These are phyloP conservation scores for Anaspis maculata DNA, from an alignment of 2,888 invertebrate species.

Conservation along the genomic window DNA sequence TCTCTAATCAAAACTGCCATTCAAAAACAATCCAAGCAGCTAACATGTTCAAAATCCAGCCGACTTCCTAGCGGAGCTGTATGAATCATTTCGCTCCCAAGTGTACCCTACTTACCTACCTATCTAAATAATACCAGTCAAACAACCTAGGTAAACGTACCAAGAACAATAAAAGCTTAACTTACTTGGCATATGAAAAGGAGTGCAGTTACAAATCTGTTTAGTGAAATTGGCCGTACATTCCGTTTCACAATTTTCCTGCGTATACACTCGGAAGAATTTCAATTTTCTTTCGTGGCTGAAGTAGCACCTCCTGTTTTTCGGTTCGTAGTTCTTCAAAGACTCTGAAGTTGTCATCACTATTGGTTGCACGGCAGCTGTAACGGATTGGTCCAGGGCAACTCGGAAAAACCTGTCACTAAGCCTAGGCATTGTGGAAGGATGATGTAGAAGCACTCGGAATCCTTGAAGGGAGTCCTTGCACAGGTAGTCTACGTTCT, in stretches of 20 bases:
- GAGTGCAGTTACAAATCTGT: no score
- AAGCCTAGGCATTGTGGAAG: slow-evolving; percentile 52
- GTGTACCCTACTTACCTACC: no score
- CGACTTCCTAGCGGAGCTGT: no score
- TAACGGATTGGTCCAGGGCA: slow-evolving; percentile 1
- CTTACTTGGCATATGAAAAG: no score
- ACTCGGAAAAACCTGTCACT: slow-evolving; percentile 3
- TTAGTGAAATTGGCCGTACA: slow-evolving; percentile 41
- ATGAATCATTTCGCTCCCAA: no score
- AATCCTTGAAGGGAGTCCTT: slow-evolving; percentile 24
- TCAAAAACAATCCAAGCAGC: no score
- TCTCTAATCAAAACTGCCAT: no score
- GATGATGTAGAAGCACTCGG: slow-evolving; percentile 49
- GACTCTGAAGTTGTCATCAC: slow-evolving; percentile 61
- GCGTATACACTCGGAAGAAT: slow-evolving; percentile 1
- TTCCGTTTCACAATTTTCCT: slow-evolving; percentile 56
- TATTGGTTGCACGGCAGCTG: slow-evolving; percentile 23
- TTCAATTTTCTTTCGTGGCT: slow-evolving; percentile 50
- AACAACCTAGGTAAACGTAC: no score
- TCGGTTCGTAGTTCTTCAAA: slow-evolving; percentile 51
- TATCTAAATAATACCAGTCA: no score
- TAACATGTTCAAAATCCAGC: no score
- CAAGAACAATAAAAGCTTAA: no score
- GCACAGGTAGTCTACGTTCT: slow-evolving; percentile 24
- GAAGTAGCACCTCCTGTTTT: slow-evolving; percentile 57